phyloP scores from a whole-genome alignment of 2,888 invertebrate species.

The Mimachlamys varia region DNA sequence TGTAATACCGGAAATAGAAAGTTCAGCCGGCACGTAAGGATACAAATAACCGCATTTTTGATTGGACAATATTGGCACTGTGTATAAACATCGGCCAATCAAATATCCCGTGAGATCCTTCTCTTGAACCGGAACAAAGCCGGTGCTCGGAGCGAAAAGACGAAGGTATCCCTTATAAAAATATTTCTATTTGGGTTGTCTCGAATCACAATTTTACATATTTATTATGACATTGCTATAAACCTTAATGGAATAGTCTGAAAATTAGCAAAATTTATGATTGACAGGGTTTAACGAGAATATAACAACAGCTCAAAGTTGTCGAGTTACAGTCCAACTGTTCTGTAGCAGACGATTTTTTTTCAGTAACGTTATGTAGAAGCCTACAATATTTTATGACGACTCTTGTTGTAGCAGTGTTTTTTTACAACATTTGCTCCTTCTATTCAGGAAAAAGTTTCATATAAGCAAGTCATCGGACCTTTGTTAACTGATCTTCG shows the following conservation, averaged over 20 bases:
- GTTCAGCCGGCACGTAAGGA: neutral
- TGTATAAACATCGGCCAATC: neutral
- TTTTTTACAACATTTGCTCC: too few relatives aligned
- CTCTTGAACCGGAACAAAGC: conserved; percentile 28
- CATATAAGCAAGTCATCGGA: too few relatives aligned
- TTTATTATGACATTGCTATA: neutral
- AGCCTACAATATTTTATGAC: too few relatives aligned
- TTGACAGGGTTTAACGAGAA: neutral
- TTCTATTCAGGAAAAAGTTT: too few relatives aligned
- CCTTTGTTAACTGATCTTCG: too few relatives aligned
- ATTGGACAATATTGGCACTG: conserved; percentile 29
- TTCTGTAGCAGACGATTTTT: conserved; percentile 23
- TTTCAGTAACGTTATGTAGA: neutral
- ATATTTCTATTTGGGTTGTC: neutral
- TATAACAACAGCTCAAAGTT: neutral
- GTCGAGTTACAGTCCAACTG: neutral
- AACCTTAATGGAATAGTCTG: neutral
- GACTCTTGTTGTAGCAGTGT: too few relatives aligned
- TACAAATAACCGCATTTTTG: neutral
- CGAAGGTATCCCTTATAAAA: neutral
- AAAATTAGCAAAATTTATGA: neutral
- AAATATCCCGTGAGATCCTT: neutral
- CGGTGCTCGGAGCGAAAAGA: neutral
- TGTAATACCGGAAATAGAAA: neutral
- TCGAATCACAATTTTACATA: neutral